Percentiles rank a stretch among this genome's conserved stretches.
These are phyloP conservation scores for Daphoenositta chrysoptera DNA, from an alignment of 2,113 vertebrate species.

Conservation along the genomic window DNA sequence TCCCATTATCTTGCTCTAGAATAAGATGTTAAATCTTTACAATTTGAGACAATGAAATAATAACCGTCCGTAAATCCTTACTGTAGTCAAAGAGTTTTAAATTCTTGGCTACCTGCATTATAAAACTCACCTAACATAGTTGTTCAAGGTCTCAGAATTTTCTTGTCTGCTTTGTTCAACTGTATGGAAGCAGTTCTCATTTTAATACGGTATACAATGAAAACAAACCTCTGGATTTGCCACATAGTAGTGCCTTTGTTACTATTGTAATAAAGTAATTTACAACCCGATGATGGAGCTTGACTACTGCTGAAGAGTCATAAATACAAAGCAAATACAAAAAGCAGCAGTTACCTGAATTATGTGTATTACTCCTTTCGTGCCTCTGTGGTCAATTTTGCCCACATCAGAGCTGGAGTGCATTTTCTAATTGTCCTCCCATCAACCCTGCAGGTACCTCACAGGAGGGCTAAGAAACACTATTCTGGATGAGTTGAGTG, in stretches of 20 bases:
- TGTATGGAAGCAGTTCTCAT: neutral
- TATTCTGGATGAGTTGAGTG: neutral
- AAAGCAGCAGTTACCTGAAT: neutral
- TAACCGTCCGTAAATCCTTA: neutral
- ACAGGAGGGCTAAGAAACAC: neutral
- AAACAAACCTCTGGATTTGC: neutral
- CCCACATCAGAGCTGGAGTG: neutral
- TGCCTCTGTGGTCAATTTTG: neutral
- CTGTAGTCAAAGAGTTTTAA: neutral
- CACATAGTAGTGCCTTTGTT: neutral
- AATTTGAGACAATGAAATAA: neutral
- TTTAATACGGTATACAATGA: neutral
- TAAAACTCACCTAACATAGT: neutral
- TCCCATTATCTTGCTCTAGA: conserved; percentile 8
- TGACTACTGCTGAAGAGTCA: neutral
- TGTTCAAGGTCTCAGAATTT: neutral
- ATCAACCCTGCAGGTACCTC: neutral
- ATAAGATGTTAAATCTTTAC: conserved; percentile 12
- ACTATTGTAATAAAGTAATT: neutral
- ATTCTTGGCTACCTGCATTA: neutral
- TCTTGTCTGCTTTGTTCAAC: neutral
- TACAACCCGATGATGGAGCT: neutral
- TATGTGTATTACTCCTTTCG: neutral
- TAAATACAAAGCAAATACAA: neutral
- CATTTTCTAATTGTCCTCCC: neutral